A percentile compares a stretch with the other conserved stretches of the same genome.
Conservation (phyloP, 2,113 vertebrate species). For the Phaetusa simplex region DNA sequence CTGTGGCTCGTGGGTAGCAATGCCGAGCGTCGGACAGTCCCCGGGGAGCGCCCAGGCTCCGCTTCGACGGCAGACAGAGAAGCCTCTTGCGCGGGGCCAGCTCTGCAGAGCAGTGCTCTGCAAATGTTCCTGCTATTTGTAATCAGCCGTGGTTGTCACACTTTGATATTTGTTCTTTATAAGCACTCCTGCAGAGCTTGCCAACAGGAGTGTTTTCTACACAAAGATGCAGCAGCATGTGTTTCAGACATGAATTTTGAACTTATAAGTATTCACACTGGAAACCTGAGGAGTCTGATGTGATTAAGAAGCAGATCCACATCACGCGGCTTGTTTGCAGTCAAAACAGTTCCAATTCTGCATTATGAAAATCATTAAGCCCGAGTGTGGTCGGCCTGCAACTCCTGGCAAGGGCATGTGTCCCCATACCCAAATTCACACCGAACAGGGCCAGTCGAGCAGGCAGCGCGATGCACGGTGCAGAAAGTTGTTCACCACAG, state of each 20-base stretch:
- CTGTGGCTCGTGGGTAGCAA: not conserved
- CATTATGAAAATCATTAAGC: not conserved
- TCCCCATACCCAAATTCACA: not conserved
- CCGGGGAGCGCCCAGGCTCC: not conserved
- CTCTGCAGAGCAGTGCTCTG: conserved; percentile 32
- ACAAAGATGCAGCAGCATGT: conserved; percentile 64
- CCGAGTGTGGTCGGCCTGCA: not conserved
- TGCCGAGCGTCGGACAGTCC: not conserved
- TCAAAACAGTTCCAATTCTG: not conserved
- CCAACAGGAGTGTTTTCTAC: conserved; percentile 60
- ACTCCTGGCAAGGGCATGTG: not conserved
- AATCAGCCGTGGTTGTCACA: conserved; percentile 49
- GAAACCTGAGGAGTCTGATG: conserved; percentile 53
- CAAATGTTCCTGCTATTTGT: conserved; percentile 66
- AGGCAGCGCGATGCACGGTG: fast-evolving
- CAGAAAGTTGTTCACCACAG: not conserved
- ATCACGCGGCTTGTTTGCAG: conserved; percentile 1
- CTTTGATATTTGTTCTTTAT: conserved; percentile 67
- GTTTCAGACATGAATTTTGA: conserved; percentile 55
- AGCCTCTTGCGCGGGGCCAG: not conserved
- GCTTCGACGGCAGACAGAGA: not conserved
- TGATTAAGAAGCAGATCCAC: conserved; percentile 51
- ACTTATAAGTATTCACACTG: not conserved
- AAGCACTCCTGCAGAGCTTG: conserved; percentile 59
- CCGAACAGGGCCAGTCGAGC: not conserved